A percentile compares a stretch with the other conserved stretches of the same genome.
Conservation (phyloP, 2,113 vertebrate species). For the Butorides virescens region DNA sequence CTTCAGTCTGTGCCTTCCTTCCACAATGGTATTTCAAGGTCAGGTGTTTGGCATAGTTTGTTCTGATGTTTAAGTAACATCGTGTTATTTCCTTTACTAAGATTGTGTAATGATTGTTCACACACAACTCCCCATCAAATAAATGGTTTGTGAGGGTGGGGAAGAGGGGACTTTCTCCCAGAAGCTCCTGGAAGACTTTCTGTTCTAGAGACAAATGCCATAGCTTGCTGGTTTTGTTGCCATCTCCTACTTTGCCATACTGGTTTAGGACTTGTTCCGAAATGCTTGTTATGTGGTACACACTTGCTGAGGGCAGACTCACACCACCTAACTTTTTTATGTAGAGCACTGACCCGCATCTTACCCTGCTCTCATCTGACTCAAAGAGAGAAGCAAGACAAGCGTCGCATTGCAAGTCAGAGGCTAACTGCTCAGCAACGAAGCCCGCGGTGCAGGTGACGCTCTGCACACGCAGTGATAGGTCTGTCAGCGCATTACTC, state of each 20-base stretch:
- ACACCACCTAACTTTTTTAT: constrained; percentile 41
- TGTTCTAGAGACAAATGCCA: constrained; percentile 36
- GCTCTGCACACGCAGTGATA: not conserved
- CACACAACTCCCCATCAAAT: constrained; percentile 11
- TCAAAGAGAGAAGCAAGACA: constrained; percentile 60
- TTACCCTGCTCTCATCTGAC: not conserved
- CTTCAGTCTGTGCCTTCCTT: not conserved
- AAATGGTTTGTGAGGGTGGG: constrained; percentile 51
- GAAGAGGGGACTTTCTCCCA: constrained; percentile 41
- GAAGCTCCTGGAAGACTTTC: constrained; percentile 53
- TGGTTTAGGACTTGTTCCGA: constrained; percentile 23
- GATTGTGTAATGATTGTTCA: constrained; percentile 58
- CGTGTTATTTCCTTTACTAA: constrained; percentile 51
- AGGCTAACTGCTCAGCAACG: constrained; percentile 34
- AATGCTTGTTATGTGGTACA: not conserved
- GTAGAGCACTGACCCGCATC: constrained; percentile 27
- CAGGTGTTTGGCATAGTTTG: not conserved
- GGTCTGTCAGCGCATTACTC: constrained; percentile 40
- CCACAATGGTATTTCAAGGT: not conserved
- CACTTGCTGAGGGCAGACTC: constrained; percentile 40
- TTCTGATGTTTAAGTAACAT: constrained; percentile 45
- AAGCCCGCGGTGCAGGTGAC: not conserved
- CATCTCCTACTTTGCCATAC: not conserved
- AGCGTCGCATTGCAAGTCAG: constrained; percentile 28
- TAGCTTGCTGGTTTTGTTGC: not conserved